Evolutionary conservation across 2,888 invertebrate genomes (phyloP).

Genomic region (Ctena decussata): DNA sequence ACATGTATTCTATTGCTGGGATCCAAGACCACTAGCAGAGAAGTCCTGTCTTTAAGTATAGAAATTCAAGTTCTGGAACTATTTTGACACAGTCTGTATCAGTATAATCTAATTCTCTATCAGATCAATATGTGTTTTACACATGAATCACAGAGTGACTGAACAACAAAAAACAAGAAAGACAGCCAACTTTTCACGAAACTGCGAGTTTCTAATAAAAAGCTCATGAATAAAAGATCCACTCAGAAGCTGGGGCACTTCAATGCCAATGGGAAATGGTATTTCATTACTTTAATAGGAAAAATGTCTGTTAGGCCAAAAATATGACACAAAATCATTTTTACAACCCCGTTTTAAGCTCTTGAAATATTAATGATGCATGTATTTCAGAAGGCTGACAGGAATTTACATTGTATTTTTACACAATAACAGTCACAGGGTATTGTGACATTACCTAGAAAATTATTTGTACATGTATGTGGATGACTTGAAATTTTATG

Average conservation of each 20-base stretch:
- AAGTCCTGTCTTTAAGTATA: too few species aligned
- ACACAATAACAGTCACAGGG: too few species aligned
- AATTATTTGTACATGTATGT: too few species aligned
- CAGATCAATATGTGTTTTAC: conserved; percentile 11
- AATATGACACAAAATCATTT: background rate
- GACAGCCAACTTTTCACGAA: conserved; percentile 1
- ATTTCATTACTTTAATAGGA: background rate
- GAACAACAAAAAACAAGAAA: background rate
- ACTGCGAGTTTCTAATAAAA: background rate
- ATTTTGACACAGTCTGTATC: background rate
- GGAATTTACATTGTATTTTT: too few species aligned
- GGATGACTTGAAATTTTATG: too few species aligned
- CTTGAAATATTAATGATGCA: too few species aligned
- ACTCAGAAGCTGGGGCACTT: background rate
- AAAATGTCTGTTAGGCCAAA: background rate
- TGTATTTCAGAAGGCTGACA: too few species aligned
- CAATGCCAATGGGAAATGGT: background rate
- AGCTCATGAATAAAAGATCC: conserved; percentile 1
- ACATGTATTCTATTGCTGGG: too few species aligned
- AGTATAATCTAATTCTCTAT: background rate
- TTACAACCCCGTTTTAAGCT: too few species aligned
- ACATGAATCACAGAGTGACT: background rate
- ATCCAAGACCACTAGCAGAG: too few species aligned
- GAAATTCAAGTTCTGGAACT: too few species aligned
- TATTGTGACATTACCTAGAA: too few species aligned